Evolutionary conservation across 2,113 vertebrate genomes (phyloP).

Genomic region (Excalfactoria chinensis): DNA sequence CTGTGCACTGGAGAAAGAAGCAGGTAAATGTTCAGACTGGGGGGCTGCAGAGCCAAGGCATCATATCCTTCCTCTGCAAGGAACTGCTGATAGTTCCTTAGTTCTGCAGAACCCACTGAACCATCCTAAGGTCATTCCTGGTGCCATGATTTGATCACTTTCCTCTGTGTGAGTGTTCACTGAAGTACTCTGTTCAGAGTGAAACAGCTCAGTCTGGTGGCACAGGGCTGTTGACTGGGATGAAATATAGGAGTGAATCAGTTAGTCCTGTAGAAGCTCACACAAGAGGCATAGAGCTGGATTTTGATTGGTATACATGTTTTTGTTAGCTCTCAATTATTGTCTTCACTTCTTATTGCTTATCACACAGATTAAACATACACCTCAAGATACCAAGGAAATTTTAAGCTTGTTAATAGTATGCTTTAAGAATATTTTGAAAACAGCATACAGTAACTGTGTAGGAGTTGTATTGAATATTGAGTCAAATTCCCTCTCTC

Average conservation of each 20-base stretch:
- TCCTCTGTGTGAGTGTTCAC: not conserved
- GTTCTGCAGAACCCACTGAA: not conserved
- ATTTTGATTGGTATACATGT: not conserved
- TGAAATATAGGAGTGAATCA: not conserved
- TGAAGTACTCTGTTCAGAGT: not conserved
- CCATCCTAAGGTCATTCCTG: rapidly evolving
- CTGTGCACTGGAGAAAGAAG: rapidly evolving
- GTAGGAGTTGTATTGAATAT: not conserved
- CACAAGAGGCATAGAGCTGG: not conserved
- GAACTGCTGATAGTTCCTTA: not conserved
- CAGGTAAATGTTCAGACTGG: not conserved
- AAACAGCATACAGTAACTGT: not conserved
- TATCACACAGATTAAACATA: not conserved
- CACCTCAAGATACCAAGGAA: not conserved
- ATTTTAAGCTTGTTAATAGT: not conserved
- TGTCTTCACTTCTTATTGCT: not conserved
- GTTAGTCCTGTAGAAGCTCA: not conserved
- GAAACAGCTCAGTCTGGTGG: not conserved
- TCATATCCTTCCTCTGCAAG: not conserved
- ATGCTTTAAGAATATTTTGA: not conserved
- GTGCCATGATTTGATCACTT: not conserved
- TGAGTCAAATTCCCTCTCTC: not conserved
- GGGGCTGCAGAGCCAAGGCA: not conserved
- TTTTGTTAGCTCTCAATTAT: not conserved
- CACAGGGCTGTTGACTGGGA: not conserved